A percentile compares a stretch with the other conserved stretches of the same genome.
Conservation (phyloP, 2,113 vertebrate genomes). For the Ailuropoda melanoleuca region DNA sequence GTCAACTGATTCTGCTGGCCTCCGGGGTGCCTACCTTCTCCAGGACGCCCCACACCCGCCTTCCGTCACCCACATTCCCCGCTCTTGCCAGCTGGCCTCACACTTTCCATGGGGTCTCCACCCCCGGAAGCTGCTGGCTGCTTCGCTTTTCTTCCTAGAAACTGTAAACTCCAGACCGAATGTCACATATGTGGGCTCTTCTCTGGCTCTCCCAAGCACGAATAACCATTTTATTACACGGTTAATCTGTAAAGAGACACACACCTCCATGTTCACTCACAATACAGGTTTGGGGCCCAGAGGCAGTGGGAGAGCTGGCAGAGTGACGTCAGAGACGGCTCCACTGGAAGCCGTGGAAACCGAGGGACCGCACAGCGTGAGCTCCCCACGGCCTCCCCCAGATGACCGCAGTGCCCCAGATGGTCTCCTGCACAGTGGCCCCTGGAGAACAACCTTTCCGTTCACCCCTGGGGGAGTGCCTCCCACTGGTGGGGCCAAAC, state of each 20-base stretch:
- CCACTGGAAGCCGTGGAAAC: too few relatives aligned
- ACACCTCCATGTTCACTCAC: neutral
- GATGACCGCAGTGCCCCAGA: too few relatives aligned
- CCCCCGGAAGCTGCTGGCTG: accelerated
- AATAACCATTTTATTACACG: neutral
- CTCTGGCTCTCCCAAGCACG: neutral
- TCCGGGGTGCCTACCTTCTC: neutral
- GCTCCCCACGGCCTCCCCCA: too few relatives aligned
- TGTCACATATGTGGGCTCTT: neutral
- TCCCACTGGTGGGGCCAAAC: too few relatives aligned
- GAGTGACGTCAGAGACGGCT: too few relatives aligned
- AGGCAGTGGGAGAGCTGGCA: neutral
- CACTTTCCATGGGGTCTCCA: neutral
- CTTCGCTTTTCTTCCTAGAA: neutral
- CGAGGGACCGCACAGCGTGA: too few relatives aligned
- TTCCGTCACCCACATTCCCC: neutral
- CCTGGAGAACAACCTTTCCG: too few relatives aligned
- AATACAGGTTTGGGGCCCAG: neutral
- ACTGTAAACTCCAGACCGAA: neutral
- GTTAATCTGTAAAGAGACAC: neutral
- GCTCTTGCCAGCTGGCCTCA: neutral
- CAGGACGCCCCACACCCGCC: neutral
- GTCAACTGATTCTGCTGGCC: neutral
- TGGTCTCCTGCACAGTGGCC: too few relatives aligned
- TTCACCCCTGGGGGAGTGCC: too few relatives aligned